phyloP scores from a whole-genome alignment of 1,140 invertebrate genomes.

The Lordiphosa collinella region DNA sequence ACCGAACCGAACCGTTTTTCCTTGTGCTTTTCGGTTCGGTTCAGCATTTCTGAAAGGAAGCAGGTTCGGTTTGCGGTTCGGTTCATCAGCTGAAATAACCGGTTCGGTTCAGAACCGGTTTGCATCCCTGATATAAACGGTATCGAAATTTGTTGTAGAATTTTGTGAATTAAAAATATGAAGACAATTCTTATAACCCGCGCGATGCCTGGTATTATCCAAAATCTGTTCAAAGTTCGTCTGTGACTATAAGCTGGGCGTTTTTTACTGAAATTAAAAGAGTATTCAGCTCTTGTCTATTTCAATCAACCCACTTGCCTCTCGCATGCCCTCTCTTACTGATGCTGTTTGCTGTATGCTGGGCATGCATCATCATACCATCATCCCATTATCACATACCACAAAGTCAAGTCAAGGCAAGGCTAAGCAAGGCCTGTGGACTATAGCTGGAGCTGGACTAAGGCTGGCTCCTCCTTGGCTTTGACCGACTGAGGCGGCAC shows the following conservation, averaged over 20 bases:
- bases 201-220: too few species aligned
- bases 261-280: conserved; percentile 15
- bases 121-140: too few species aligned
- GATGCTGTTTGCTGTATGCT: conserved; percentile 57
- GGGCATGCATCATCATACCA: conserved; percentile 77
- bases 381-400: conserved; percentile 78
- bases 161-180: too few species aligned
- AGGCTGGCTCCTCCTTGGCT: conserved; percentile 48
- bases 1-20: too few species aligned
- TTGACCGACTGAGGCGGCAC: conserved; percentile 71
- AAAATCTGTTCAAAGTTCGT: background rate
- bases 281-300: conserved; percentile 18
- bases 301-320: background rate
- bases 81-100: too few species aligned
- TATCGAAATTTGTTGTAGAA: too few species aligned
- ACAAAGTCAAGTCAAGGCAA: conserved; percentile 21
- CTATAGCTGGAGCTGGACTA: background rate
- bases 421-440: conserved; percentile 15
- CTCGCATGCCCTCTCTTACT: conserved; percentile 16
- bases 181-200: too few species aligned
- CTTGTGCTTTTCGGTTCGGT: too few species aligned
- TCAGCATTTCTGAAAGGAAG: too few species aligned
- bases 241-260: too few species aligned
- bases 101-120: too few species aligned
- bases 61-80: too few species aligned